These are phyloP conservation scores for Neofelis nebulosa DNA, from an alignment of 2,113 vertebrate genomes.

Conservation along the genomic window DNA sequence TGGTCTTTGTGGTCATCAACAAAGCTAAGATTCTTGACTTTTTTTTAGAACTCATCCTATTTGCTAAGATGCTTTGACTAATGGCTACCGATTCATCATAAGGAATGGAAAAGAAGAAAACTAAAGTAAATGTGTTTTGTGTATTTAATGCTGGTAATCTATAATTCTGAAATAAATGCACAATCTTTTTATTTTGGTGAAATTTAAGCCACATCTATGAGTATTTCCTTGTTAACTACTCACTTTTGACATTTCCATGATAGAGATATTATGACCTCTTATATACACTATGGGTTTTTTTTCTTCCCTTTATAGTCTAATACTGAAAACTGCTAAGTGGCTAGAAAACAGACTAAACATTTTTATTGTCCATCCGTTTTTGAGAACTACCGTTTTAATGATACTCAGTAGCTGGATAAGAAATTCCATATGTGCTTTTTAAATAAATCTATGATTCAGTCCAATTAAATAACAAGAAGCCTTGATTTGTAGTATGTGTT, in stretches of 20 bases:
- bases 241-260: conserved; percentile 38
- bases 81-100: not conserved
- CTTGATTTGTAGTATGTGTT: not conserved
- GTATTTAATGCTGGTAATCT: not conserved
- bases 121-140: not conserved
- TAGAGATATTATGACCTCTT: conserved; percentile 29
- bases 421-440: conserved; percentile 51
- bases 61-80: not conserved
- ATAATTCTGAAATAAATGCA: not conserved
- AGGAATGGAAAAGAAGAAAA: not conserved
- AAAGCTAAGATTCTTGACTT: not conserved
- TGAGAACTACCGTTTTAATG: conserved; percentile 60
- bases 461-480: not conserved
- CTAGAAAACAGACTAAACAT: conserved; percentile 65
- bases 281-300: not conserved
- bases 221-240: not conserved
- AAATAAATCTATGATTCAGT: conserved; percentile 25
- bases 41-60: not conserved
- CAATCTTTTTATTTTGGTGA: not conserved
- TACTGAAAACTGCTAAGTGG: conserved; percentile 58
- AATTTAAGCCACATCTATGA: conserved; percentile 39
- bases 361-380: conserved; percentile 64
- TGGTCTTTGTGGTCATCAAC: not conserved
- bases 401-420: conserved; percentile 64
- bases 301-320: conserved; percentile 18